Conservation (phyloP, 2,888 invertebrate genomes). For the Salticus scenicus region DNA sequence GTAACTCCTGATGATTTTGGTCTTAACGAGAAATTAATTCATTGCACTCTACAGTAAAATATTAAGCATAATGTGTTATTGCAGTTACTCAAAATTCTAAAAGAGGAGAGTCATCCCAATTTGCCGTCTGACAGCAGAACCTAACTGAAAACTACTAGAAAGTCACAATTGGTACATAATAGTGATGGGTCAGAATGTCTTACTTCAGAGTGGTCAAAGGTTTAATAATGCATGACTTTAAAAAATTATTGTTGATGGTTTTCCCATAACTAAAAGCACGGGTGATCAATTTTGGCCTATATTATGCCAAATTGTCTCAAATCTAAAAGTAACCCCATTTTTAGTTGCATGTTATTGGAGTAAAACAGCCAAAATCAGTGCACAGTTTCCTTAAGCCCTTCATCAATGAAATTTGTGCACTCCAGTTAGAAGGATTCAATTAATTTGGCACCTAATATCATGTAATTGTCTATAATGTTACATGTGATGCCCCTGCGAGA, state of each 20-base stretch:
- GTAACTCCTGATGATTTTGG: no score
- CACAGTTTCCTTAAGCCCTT: slow-evolving; percentile 1
- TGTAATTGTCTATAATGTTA: not conserved
- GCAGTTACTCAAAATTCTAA: no score
- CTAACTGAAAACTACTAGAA: no score
- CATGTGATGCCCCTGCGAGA: slow-evolving; percentile 31
- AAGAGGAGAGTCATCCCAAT: no score
- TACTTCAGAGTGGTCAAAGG: no score
- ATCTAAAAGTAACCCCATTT: slow-evolving; percentile 13
- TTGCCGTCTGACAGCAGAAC: no score
- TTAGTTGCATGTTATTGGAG: slow-evolving; percentile 3
- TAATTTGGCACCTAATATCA: not conserved
- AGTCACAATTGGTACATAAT: no score
- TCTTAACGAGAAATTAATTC: no score
- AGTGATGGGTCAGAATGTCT: no score
- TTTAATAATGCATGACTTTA: no score
- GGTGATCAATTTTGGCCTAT: slow-evolving; percentile 19
- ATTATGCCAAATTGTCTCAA: not conserved
- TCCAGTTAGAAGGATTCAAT: not conserved
- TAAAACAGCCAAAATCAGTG: not conserved
- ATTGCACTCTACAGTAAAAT: no score
- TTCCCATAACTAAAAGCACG: slow-evolving; percentile 7
- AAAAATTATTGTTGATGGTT: slow-evolving; percentile 17
- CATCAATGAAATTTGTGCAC: not conserved
- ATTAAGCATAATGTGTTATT: no score